phyloP scores from a whole-genome alignment of 1,140 invertebrate species.

The Pinna nobilis region DNA sequence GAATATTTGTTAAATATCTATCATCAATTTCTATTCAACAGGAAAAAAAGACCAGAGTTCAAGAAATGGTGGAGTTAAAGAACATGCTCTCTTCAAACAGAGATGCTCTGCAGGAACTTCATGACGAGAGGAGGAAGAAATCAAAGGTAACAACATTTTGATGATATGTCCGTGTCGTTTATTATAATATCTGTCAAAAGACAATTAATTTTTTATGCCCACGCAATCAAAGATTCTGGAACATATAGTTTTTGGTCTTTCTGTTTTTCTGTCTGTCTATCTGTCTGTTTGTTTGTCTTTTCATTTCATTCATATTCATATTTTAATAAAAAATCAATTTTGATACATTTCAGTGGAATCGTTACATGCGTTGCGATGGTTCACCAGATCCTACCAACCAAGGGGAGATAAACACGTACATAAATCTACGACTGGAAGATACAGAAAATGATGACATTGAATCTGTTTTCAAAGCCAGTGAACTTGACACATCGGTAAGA shows the following conservation, averaged over 20 bases:
- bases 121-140: slow-evolving; percentile 57
- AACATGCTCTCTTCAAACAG: slow-evolving; percentile 52
- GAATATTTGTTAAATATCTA: too few species aligned
- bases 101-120: slow-evolving; percentile 44
- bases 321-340: slow-evolving; percentile 10
- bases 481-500: slow-evolving; percentile 60
- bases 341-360: slow-evolving; percentile 67
- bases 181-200: neutral
- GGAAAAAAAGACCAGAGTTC: slow-evolving; percentile 64
- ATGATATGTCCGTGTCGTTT: neutral
- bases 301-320: neutral
- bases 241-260: too few species aligned
- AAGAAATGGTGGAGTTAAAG: slow-evolving; percentile 63
- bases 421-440: slow-evolving; percentile 69
- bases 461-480: slow-evolving; percentile 61
- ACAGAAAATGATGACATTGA: slow-evolving; percentile 56
- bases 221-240: neutral
- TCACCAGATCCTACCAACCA: slow-evolving; percentile 72
- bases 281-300: too few species aligned
- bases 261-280: too few species aligned
- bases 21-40: slow-evolving; percentile 43
- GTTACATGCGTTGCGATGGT: slow-evolving; percentile 74
- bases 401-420: slow-evolving; percentile 73
- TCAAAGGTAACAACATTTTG: slow-evolving; percentile 56
- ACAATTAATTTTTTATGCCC: neutral